Evolutionary conservation across 2,797 vertebrate genomes (phyloP).

Genomic region (Florisuga fusca): DNA sequence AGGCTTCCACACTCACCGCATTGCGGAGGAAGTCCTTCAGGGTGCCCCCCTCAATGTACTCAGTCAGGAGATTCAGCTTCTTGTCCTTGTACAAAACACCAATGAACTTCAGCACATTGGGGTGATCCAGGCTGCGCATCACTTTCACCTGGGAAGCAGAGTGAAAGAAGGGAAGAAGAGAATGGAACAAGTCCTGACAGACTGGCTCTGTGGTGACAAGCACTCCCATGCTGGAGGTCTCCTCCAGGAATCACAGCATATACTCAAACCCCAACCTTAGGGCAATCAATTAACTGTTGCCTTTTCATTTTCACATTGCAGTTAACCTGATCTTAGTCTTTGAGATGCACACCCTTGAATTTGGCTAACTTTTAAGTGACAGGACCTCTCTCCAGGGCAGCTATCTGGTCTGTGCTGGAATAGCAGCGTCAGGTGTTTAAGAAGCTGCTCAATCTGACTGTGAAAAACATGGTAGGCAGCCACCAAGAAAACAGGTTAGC

Average conservation of each 20-base stretch:
- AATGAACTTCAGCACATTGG: conserved; percentile 93
- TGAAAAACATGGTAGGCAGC: not conserved
- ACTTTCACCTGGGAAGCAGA: conserved; percentile 88
- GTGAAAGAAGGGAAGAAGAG: not conserved
- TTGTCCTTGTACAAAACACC: conserved; percentile 96
- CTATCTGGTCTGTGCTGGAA: not conserved
- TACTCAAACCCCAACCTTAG: not conserved
- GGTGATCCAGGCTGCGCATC: conserved; percentile 94
- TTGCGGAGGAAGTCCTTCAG: conserved; percentile 93
- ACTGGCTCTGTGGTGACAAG: not conserved
- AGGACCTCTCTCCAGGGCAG: not conserved
- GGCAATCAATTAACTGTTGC: not conserved
- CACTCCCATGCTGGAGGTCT: not conserved
- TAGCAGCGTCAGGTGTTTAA: not conserved
- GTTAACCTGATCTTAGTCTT: not conserved
- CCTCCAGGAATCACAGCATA: not conserved
- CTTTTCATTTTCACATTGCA: not conserved
- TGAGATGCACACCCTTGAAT: not conserved
- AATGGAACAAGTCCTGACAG: not conserved
- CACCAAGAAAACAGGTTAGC: not conserved
- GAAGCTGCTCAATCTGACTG: not conserved
- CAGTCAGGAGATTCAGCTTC: conserved; percentile 92
- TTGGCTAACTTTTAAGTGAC: not conserved
- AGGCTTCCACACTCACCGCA: conserved; percentile 78
- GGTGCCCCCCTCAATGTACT: conserved; percentile 93